A percentile compares a stretch with the other conserved stretches of the same genome.
These are phyloP conservation scores for Tursiops truncatus DNA, from an alignment of 2,113 vertebrate genomes.

Conservation along the genomic window DNA sequence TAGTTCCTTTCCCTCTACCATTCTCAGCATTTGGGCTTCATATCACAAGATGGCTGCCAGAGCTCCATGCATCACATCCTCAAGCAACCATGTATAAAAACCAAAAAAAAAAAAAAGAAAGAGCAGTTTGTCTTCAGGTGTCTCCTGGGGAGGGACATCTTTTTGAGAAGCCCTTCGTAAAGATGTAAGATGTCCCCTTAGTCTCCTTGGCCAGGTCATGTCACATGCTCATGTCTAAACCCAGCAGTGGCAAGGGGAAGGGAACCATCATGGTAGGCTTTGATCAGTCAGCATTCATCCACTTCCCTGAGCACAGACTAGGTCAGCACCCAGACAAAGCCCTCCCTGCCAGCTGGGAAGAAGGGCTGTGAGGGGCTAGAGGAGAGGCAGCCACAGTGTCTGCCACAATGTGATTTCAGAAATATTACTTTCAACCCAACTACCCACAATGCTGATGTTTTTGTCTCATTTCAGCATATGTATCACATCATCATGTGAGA, in stretches of 20 bases:
- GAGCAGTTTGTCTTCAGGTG: background rate
- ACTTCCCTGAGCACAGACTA: background rate
- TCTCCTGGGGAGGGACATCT: background rate
- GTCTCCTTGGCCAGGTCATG: background rate
- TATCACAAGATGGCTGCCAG: background rate
- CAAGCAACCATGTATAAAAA: background rate
- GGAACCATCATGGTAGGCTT: background rate
- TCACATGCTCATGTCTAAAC: background rate
- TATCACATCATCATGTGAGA: background rate
- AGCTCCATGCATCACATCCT: background rate
- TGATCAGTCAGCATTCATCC: background rate
- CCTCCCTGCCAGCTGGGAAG: background rate
- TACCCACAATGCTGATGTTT: conserved; percentile 1
- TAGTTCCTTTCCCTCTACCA: no score
- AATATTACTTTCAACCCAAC: background rate
- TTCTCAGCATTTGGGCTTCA: background rate
- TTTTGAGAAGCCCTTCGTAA: background rate
- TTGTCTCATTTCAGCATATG: background rate
- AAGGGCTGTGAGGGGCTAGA: background rate
- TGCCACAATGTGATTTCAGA: background rate
- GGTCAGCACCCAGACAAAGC: background rate
- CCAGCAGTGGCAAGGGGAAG: no score
- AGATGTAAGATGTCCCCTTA: background rate
- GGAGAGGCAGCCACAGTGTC: background rate
- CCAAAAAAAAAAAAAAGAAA: background rate